Base-by-base conservation (phyloP, 2,888 invertebrate genomes). In the Cryptops parisi region DNA sequence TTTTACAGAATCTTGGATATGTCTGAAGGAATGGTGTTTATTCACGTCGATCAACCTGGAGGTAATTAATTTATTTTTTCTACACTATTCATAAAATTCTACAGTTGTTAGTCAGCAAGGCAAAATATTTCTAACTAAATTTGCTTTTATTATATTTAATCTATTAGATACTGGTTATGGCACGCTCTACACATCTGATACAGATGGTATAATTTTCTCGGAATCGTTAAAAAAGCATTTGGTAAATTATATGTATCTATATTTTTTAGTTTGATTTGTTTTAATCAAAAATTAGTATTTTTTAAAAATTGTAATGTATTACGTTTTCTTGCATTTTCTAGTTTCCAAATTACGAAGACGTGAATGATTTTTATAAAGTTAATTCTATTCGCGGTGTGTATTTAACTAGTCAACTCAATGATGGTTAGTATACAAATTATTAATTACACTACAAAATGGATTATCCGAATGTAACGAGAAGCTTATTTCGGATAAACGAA, bases 351-450 rank as follows among this genome's bases (percentile, higher is more conserved):
- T 24, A 52, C 24, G 27, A 41, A 21, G 24, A 33, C 12, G 41
- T 40, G 15, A 52, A 55, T 25, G 52, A 55, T 47, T 55, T 55
- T 27, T 55, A 55, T 41, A 55, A 55, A 47, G 55, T 55, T 3
- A 45, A 46, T 38, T 55, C 55, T 6, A 53, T 55, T n/a, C 39
- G 52, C 9, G 55, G 55, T n/a, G 55, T 55, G 3, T 55, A 47
- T 33, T 12, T 55, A 15, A 54, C 55, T 2, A 55, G 47, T 17
- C 52, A 54, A 21, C 12, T 52, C 5, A 33, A n/a, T 45, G 5
- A 24, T 15, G 51, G 51, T 46, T 44, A 24, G 2, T 46, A 15
- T n/a, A 12, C 9, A 6, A 6, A 43, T 43, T 15, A 43, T 33
- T 33, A 9, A 12, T 33, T 33, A 33, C n/a, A n/a, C n/a, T n/a